Evolutionary conservation across 2,113 vertebrate genomes (phyloP), one percentile per base, ranked within the genome.

Genomic region (Epinephelus cyanopodus): DNA sequence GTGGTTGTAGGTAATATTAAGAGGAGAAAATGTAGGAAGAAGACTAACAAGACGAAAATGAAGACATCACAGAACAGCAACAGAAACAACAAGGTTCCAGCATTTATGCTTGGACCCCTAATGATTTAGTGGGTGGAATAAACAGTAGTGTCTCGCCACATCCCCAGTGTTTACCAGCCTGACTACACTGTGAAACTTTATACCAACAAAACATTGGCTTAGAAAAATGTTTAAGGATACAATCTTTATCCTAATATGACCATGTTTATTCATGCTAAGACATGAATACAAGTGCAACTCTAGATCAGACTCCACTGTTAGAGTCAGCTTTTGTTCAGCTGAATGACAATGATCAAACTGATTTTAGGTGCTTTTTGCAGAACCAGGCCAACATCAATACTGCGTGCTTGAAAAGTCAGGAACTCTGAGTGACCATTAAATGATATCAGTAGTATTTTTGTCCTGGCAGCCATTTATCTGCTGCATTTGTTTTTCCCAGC

Each of bases 361-460:
- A 75, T 84, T 76, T 84, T 23, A 29, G 68, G n/a, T 57, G 45
- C 54, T 77, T 71, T 37, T 69, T 53, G 19, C 14, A 72, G 47
- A 74, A 54, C 11, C 4, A 0, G 29, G 86, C 86, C 79, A 90
- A 89, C 74, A 21, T 80, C 42, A 91, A 84, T 17, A 81, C 19
- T 42, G 58, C n/a, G 70, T 42, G 54, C 68, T 45, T 56, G 50
- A 64, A 61, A 60, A 82, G 78, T 74, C 79, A 18, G 33, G 79
- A 74, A 81, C 54, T 57, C 58, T 82, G 77, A n/a, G 53, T 47
- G 56, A 54, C 29, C 5, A 53, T 70, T 84, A 84, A 86, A 79
- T 75, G 53, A 81, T 66, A 84, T 83, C 74, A 83, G 83, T 56
- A 14, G 72, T 84, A 83, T 84, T 89, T 87, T 13, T 48, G 67